Conservation (phyloP, 2,113 vertebrate genomes). For the Eolophus roseicapilla region DNA sequence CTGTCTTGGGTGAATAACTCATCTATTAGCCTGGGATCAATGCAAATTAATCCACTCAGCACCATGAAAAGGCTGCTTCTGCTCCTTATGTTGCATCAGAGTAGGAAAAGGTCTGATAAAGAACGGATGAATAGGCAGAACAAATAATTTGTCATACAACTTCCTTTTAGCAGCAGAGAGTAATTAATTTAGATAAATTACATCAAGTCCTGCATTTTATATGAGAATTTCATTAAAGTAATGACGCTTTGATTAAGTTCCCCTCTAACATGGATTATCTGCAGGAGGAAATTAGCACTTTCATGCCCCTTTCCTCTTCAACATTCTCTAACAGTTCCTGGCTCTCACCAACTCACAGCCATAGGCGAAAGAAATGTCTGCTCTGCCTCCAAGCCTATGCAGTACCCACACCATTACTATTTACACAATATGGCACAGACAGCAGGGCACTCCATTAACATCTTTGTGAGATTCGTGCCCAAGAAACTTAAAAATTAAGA, state of each 20-base stretch:
- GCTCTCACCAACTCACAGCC: neutral
- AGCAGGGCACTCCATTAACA: neutral
- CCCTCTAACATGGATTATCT: constrained; percentile 29
- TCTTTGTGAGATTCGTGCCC: neutral
- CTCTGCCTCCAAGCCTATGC: neutral
- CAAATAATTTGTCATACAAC: constrained; percentile 65
- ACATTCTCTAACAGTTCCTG: neutral
- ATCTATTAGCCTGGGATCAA: constrained; percentile 19
- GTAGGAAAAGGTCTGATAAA: constrained; percentile 56
- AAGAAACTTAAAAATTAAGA: neutral
- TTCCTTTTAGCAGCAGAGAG: constrained; percentile 49
- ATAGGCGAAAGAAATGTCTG: neutral
- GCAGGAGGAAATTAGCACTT: constrained; percentile 8
- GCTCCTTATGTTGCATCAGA: neutral
- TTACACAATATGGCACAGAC: neutral
- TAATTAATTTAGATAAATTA: constrained; percentile 73
- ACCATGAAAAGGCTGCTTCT: constrained; percentile 17
- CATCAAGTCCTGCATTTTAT: constrained; percentile 59
- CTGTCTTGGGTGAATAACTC: constrained; percentile 42
- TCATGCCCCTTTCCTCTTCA: neutral
- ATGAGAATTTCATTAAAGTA: constrained; percentile 60
- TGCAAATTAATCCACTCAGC: constrained; percentile 49
- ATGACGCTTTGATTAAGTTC: constrained; percentile 52
- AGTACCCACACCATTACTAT: neutral
- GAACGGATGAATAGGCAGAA: constrained; percentile 58